These are phyloP conservation scores for Alosa sapidissima DNA, from an alignment of 2,797 vertebrate species.

Conservation along the genomic window DNA sequence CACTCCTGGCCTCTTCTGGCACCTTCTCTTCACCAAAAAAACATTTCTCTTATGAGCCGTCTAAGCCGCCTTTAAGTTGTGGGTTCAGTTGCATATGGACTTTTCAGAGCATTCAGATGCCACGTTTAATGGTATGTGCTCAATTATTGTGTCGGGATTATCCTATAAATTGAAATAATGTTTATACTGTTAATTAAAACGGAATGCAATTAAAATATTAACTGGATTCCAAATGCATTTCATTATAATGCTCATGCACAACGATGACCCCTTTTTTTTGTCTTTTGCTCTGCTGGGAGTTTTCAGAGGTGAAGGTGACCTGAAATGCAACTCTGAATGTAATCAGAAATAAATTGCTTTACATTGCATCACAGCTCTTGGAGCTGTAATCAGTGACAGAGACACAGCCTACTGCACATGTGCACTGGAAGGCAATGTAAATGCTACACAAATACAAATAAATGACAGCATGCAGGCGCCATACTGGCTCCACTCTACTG, in stretches of 20 bases:
- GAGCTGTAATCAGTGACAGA: slow-evolving; percentile 1
- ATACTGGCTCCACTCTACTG: background rate
- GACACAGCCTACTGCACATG: background rate
- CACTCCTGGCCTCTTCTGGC: background rate
- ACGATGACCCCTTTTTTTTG: background rate
- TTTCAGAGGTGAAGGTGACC: slow-evolving; percentile 22
- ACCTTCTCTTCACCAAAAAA: background rate
- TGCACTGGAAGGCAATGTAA: slow-evolving; percentile 9
- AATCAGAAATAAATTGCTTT: slow-evolving; percentile 23
- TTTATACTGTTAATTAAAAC: slow-evolving; percentile 16
- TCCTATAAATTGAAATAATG: background rate
- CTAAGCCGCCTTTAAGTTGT: background rate
- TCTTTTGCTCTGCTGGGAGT: background rate
- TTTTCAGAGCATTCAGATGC: background rate
- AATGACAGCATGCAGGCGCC: background rate
- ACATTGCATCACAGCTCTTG: background rate
- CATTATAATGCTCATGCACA: background rate
- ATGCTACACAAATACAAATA: slow-evolving; percentile 13
- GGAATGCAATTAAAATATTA: slow-evolving; percentile 23
- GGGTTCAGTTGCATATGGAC: background rate
- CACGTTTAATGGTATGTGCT: background rate
- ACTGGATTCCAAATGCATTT: slow-evolving; percentile 12
- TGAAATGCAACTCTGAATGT: slow-evolving; percentile 12
- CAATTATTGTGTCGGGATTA: background rate
- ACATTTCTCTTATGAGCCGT: background rate